Evolutionary conservation across 2,888 invertebrate genomes (phyloP).

Genomic region (Noctua fimbriata): DNA sequence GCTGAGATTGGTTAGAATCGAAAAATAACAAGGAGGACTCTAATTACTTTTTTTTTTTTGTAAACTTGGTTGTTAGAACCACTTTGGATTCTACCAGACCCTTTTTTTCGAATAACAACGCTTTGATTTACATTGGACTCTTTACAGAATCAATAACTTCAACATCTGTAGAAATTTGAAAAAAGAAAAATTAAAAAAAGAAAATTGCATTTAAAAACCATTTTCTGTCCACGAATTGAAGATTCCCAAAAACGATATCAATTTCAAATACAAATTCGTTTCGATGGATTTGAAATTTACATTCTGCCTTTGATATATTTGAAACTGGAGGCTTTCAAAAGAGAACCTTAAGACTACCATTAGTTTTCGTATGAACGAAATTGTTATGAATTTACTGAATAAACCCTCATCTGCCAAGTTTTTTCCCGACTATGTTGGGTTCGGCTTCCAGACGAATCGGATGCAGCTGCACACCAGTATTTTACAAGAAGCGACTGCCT

Average conservation of each 20-base stretch:
- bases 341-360: neutral
- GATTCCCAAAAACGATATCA: neutral
- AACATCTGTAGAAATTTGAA: neutral
- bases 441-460: too few species aligned
- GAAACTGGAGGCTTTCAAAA: neutral
- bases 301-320: constrained; percentile 10
- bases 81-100: neutral
- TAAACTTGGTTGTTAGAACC: neutral
- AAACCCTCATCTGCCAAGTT: too few species aligned
- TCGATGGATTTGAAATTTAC: neutral
- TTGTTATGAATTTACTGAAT: neutral
- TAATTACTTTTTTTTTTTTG: neutral
- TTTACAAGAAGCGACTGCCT: too few species aligned
- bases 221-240: neutral
- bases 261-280: constrained; percentile 7
- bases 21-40: neutral
- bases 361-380: neutral
- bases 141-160: neutral
- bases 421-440: too few species aligned
- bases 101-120: neutral
- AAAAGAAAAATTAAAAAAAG: too few species aligned
- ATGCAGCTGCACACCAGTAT: too few species aligned
- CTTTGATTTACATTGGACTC: neutral
- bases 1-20: neutral
- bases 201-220: neutral